A percentile compares a stretch with the other conserved stretches of the same genome.
These are phyloP conservation scores for Dipodomys merriami DNA, from an alignment of 2,113 vertebrate species.

Conservation along the genomic window DNA sequence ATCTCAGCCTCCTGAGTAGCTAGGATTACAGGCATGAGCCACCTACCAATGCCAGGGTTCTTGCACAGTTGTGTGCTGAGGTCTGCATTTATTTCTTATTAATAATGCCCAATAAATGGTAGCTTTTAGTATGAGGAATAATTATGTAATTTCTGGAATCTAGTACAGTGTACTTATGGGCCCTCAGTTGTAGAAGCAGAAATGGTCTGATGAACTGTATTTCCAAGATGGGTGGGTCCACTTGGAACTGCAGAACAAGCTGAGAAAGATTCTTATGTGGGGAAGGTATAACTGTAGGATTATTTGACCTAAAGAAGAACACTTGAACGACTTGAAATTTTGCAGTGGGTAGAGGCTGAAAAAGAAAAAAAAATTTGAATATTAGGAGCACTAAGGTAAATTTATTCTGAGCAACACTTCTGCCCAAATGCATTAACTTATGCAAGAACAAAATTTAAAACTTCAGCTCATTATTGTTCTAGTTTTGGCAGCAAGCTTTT, in stretches of 20 bases:
- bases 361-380: neutral
- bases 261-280: neutral
- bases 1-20: no score
- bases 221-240: neutral
- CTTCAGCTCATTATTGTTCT: constrained; percentile 60
- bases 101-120: constrained; percentile 33
- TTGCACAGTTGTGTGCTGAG: constrained; percentile 15
- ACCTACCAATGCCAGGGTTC: neutral
- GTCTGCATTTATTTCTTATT: constrained; percentile 57
- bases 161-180: neutral
- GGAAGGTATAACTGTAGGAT: neutral
- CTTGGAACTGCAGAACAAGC: neutral
- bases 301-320: constrained; percentile 44
- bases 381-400: constrained; percentile 6
- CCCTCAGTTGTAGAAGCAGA: constrained; percentile 16
- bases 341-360: constrained; percentile 30
- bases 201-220: neutral
- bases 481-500: constrained; percentile 62
- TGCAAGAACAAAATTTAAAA: constrained; percentile 62
- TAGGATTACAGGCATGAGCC: no score
- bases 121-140: neutral
- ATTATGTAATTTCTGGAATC: constrained; percentile 25
- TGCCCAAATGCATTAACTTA: constrained; percentile 60
- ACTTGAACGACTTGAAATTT: constrained; percentile 12
- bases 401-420: constrained; percentile 62